Evolutionary conservation across 2,113 vertebrate genomes (phyloP), one percentile per base, ranked within the genome.

Genomic region (Xyliphius kryptos): DNA sequence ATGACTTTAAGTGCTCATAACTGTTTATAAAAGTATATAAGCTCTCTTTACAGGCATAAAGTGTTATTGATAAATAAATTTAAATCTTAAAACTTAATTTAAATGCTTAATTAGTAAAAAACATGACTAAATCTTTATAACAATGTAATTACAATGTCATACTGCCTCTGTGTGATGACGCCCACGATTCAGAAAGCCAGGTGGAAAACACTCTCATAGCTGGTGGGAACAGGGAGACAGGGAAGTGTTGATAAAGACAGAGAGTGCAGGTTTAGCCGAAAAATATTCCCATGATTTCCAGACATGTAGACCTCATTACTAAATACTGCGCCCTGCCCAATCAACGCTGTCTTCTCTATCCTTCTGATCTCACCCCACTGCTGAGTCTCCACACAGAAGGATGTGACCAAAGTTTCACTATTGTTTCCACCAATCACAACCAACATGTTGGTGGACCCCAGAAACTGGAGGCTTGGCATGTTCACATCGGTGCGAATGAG

Each of bases 401-500:
- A 83, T 3, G 80, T 84, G 56, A 88, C 67, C 36, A 87, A 60
- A 19, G 80, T 88, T 53, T 80, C 77, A 2, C 63, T 74, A 64
- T 80, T 83, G 71, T 86, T 89, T 32, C 84, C 81, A 46, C 86
- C 88, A 61, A 89, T 82, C 62, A 90, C 80, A 36, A 83, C 53
- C 73, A 90, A 76, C 47, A 52, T 73, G 63, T 89, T 81, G 0
- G 77, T 72, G 46, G 82, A 79, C 15, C 88, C 85, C 71, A 90
- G 75, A 72, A 87, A 88, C 74, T 85, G 81, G 41, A 88, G 80
- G 46, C 71, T 77, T 19, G 85, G 84, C 15, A 89, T 76, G 41
- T 87, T 66, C 15, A 74, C 79, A 8, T 81, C 79, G 1, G 76
- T 69, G 69, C 81, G 79, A 50, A 84, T 85, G 5, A 89, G 81